A percentile compares a stretch with the other conserved stretches of the same genome.
phyloP scores from a whole-genome alignment of 2,797 vertebrate genomes.

The Mus caroli region DNA sequence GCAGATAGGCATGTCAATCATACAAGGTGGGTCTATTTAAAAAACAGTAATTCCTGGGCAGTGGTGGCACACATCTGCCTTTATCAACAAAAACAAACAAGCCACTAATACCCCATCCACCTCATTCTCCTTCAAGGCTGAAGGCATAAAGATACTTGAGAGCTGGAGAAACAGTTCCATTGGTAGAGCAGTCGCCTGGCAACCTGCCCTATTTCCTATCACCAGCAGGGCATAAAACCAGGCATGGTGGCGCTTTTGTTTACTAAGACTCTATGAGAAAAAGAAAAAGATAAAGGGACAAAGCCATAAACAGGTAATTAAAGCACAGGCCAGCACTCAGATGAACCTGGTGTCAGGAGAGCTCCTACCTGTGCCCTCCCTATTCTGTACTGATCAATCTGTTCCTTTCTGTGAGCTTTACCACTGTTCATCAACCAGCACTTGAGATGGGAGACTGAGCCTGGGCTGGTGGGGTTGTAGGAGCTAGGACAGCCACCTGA shows the following conservation, averaged over 20 bases:
- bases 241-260: background rate
- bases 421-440: background rate
- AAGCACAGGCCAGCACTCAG: background rate
- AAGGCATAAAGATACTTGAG: background rate
- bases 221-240: background rate
- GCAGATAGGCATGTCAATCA: background rate
- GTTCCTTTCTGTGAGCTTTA: background rate
- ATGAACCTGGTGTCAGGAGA: background rate
- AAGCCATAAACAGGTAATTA: background rate
- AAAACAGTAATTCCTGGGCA: background rate
- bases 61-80: background rate
- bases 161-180: background rate
- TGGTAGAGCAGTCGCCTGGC: no score
- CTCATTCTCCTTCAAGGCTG: background rate
- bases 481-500: background rate
- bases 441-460: background rate
- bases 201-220: background rate
- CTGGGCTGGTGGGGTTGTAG: background rate
- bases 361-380: no score
- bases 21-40: background rate
- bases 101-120: background rate
- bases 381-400: no score
- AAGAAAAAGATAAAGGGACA: background rate
- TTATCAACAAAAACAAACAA: background rate
- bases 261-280: background rate